These are phyloP conservation scores for Epizoanthus scotinus DNA, from an alignment of 92 coral and sea anemone species.

Conservation along the genomic window DNA sequence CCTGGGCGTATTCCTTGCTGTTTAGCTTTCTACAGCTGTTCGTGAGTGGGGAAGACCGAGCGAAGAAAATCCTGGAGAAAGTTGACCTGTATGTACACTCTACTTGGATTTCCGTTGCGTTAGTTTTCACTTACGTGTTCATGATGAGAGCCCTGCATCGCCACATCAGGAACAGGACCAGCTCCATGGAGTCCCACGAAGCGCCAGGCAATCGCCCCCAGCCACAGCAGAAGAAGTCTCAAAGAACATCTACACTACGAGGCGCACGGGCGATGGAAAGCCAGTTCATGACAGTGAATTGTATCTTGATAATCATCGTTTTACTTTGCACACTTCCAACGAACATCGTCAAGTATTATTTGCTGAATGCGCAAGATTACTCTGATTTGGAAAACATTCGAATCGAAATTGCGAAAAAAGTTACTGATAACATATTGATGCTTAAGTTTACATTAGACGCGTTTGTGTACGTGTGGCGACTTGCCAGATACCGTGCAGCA, in stretches of 20 bases:
- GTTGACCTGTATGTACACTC: conserved; percentile 23
- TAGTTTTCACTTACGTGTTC: background rate
- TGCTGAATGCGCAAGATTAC: background rate
- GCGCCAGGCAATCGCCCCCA: background rate
- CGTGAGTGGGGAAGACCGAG: background rate
- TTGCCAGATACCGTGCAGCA: conserved; percentile 34
- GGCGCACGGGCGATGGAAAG: conserved; percentile 7
- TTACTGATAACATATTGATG: conserved; percentile 20
- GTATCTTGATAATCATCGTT: conserved; percentile 10
- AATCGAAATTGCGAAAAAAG: conserved; percentile 1
- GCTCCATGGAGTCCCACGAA: background rate
- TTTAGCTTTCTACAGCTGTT: conserved; percentile 22
- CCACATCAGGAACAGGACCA: conserved; percentile 15
- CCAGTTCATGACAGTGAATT: conserved; percentile 18
- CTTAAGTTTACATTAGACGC: conserved; percentile 32
- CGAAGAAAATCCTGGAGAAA: background rate
- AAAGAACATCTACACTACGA: background rate
- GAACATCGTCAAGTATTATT: conserved; percentile 10
- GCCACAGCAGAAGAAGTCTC: background rate
- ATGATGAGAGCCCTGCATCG: conserved; percentile 15
- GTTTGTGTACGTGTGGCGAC: conserved; percentile 39
- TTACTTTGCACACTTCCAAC: conserved; percentile 25
- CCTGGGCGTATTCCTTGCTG: conserved; percentile 24
- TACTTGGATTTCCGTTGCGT: conserved; percentile 10
- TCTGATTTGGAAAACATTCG: background rate